These are phyloP conservation scores for Sander vitreus DNA, from an alignment of 2,113 vertebrate species.

Conservation along the genomic window DNA sequence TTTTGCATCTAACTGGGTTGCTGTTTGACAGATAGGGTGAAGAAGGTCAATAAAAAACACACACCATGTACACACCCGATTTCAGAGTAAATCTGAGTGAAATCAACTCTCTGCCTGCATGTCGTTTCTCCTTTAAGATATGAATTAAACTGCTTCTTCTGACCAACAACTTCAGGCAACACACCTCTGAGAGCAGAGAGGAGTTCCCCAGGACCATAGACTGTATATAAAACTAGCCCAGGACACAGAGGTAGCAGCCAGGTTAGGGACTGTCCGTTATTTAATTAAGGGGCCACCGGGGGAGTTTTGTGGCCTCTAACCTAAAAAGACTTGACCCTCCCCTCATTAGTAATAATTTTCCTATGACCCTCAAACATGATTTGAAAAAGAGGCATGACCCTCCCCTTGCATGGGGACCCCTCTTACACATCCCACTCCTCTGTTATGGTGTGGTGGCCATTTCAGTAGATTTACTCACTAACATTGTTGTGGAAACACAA, in stretches of 20 bases:
- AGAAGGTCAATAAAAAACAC: slow-evolving; percentile 42
- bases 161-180: slow-evolving; percentile 17
- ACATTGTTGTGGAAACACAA: no score
- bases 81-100: slow-evolving; percentile 31
- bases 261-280: not conserved
- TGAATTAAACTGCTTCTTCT: slow-evolving; percentile 24
- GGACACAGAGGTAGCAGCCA: not conserved
- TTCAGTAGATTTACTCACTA: no score
- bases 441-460: no score
- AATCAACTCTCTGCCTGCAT: slow-evolving; percentile 24
- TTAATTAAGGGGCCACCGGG: no score
- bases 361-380: no score
- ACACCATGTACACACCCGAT: slow-evolving; percentile 2
- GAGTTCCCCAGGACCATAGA: not conserved
- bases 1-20: slow-evolving; percentile 20
- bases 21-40: not conserved
- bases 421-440: no score
- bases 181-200: not conserved
- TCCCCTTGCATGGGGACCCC: no score
- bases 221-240: no score
- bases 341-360: no score
- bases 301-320: no score
- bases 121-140: slow-evolving; percentile 25
- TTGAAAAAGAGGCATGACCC: no score
- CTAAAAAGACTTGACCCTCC: no score